Evolutionary conservation across 2,797 vertebrate genomes (phyloP).

Genomic region (Microtus agrestis): DNA sequence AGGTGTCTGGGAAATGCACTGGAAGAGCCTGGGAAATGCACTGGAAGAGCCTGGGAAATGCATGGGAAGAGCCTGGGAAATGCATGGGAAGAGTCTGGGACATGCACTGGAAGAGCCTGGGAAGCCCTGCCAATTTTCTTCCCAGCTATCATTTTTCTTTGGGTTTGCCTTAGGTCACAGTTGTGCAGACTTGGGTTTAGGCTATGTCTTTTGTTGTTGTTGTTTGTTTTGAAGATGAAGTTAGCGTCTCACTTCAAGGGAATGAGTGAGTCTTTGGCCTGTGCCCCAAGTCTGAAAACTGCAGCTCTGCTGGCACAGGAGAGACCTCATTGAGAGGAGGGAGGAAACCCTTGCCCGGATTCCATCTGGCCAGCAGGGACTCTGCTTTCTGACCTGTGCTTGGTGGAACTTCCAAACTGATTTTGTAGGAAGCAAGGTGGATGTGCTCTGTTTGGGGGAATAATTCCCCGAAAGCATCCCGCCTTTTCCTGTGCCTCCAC

Average conservation of each 20-base stretch:
- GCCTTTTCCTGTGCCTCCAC: neutral
- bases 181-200: neutral
- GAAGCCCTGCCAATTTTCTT: neutral
- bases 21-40: no score
- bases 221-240: conserved; percentile 20
- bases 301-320: fast-evolving
- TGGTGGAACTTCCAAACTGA: neutral
- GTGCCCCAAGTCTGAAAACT: neutral
- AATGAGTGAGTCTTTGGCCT: neutral
- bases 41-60: no score
- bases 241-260: neutral
- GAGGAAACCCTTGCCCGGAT: neutral
- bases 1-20: no score
- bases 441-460: neutral
- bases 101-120: no score
- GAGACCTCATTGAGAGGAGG: no score
- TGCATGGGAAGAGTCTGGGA: no score
- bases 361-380: no score
- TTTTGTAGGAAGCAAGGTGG: neutral
- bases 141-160: neutral
- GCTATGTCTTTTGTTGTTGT: neutral
- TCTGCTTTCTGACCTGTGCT: neutral
- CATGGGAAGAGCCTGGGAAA: no score
- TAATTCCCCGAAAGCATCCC: neutral
- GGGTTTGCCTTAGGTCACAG: neutral